Evolutionary conservation across 2,113 vertebrate genomes (phyloP).

Genomic region (Dromas ardeola): DNA sequence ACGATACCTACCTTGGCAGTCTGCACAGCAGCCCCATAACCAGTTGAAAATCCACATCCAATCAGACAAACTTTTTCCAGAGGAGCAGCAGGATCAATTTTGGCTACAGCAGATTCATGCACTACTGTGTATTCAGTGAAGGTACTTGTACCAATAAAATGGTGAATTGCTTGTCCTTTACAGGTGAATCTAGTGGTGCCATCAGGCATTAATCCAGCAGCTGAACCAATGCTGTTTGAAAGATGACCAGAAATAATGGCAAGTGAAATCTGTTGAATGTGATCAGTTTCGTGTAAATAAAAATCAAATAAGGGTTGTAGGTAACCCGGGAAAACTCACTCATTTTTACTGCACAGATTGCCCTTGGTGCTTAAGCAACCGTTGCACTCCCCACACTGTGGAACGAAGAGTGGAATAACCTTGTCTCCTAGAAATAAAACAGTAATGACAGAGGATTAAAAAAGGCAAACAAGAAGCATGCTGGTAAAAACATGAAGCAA

Average conservation of each 20-base stretch:
- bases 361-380: constrained; percentile 35
- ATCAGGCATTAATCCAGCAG: constrained; percentile 57
- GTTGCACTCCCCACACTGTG: constrained; percentile 71
- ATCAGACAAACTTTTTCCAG: constrained; percentile 72
- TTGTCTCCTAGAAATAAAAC: constrained; percentile 68
- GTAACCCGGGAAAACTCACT: constrained; percentile 44
- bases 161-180: constrained; percentile 68
- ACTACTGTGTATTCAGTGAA: constrained; percentile 75
- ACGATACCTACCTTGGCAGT: constrained; percentile 64
- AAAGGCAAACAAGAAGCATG: not conserved
- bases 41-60: constrained; percentile 76
- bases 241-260: not conserved
- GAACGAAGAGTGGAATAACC: constrained; percentile 70
- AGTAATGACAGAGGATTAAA: not conserved
- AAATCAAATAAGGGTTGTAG: not conserved
- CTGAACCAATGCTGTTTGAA: not conserved
- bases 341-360: constrained; percentile 56
- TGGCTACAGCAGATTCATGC: constrained; percentile 53
- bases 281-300: not conserved
- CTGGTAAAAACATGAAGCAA: not conserved
- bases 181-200: constrained; percentile 74
- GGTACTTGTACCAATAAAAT: constrained; percentile 66
- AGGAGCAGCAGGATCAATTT: constrained; percentile 57
- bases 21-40: constrained; percentile 70
- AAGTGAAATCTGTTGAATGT: not conserved